Evolutionary conservation across 2,888 invertebrate genomes (phyloP), one percentile per base, ranked within the genome.

Genomic region (Antheraea assamensis): DNA sequence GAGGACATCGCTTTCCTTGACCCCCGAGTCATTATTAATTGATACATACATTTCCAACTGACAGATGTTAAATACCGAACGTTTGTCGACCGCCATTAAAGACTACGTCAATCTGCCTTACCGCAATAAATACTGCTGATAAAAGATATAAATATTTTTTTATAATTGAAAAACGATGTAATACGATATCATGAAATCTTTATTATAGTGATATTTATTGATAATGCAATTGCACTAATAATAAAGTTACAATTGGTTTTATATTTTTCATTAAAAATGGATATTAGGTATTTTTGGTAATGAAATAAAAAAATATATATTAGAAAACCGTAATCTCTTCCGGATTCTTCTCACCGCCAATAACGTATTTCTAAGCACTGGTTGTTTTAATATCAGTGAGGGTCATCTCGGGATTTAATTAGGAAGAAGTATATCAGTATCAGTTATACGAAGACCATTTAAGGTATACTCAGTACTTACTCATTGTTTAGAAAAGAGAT

Each of bases 201-300:
- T 70, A 35, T 47, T 19, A 17, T n/a, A 31, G 24, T 52, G 71
- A 74, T 73, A 64, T 30, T 35, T 73, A 64, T 30, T 35, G 66
- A 49, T 47, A 64, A 70, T 72, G 74, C 72, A 72, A 72, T 70
- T 74, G 73, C 74, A 74, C 72, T 68, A 75, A 74, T 74, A 21
- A 35, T 21, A 21, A 4, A 66, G 72, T 68, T 72, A 27, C 66
- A 72, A 74, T 74, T 68, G 15, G 35, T 4, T 21, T 10, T 21
- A 21, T 19, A 27, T 27, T 61, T 61, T 15, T 61, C 15, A 0
- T 61, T 55, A 3, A n/a, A 58, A 8, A 10, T 24, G 24, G 58
- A 58, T 58, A 27, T 27, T 30, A 64, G 27, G 30, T 30, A 30
- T 30, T 64, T 64, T 30, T 17, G n/a, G n/a, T n/a, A n/a, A n/a